Base-by-base conservation (phyloP, 2,888 invertebrate genomes). In the Epistrophe grossulariae region DNA sequence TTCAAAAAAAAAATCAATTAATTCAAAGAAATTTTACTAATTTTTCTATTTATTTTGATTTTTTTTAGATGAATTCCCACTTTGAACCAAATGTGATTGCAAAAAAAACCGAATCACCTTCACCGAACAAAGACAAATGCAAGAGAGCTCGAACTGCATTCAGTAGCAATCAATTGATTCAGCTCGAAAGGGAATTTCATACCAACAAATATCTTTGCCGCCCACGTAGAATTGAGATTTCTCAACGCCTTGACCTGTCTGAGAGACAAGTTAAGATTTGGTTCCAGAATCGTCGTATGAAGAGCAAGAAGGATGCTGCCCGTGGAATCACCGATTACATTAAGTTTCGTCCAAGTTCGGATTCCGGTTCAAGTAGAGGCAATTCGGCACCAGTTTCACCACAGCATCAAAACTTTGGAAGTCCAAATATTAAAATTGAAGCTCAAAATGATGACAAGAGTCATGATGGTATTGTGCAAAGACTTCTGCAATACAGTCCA, bases 111-210 rank as follows among this genome's bases (percentile, higher is more conserved):
- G 64, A 73, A 8, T 52, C 78, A 38, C 35, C 73, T 11, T 55
- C 83, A 35, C 52, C 73, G 10, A 76, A 19, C 9, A 83, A 76
- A 38, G 83, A 72, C 57, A 90, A 89, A 48, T 70, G 76, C 5
- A 98, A 98, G 92, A 95, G 99, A 68, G 97, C 98, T 90, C 95
- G 99, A 89, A 99, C 99, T 72, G 98, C 98, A 31, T 99, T 98
- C 94, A 98, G 98, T 77, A 95, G 98, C 92, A 97, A 97, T 93
- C 99, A 99, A 94, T 97, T 98, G 90, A 94, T 98, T 92, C 98
- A 98, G 93, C 94, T 99, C 90, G 98, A 99, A 93, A 98, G 98
- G 92, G 98, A 99, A 94, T 99, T 99, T 93, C 98, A 98, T 93
- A 98, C 96, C 94, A 98, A 98, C 94, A 95, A 97, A 92, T 99